A percentile compares a stretch with the other conserved stretches of the same genome.
Evolutionary conservation across 1,140 invertebrate species (phyloP).

Genomic region (Drosophila nannoptera): DNA sequence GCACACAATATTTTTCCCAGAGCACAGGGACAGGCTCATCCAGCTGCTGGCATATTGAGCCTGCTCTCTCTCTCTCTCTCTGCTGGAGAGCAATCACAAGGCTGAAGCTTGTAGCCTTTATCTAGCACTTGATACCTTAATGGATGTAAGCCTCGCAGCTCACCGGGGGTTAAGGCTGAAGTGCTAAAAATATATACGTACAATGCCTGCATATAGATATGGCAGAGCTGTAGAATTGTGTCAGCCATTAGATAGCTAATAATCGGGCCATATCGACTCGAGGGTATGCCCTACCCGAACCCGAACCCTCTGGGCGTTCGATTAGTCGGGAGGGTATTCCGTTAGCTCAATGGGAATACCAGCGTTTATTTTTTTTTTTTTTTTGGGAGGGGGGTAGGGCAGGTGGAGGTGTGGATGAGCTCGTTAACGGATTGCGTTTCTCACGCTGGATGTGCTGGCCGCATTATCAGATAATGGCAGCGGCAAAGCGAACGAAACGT

Average conservation of each 20-base stretch:
- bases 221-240: constrained; percentile 9
- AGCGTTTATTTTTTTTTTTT: not conserved
- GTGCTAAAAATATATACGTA: constrained; percentile 38
- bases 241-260: constrained; percentile 12
- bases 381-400: constrained; percentile 5
- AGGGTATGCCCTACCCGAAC: not conserved
- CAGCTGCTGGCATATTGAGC: not conserved
- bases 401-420: constrained; percentile 28
- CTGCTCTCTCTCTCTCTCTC: no score
- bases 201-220: constrained; percentile 11
- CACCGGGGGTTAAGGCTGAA: constrained; percentile 24
- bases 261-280: not conserved
- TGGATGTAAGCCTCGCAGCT: constrained; percentile 29
- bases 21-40: not conserved
- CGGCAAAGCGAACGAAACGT: constrained; percentile 63
- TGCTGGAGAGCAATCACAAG: not conserved
- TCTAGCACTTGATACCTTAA: constrained; percentile 29
- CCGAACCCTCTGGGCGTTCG: not conserved
- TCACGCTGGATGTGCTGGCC: constrained; percentile 55
- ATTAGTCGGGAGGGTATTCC: not conserved
- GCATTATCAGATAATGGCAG: constrained; percentile 33
- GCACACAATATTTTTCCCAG: not conserved
- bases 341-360: not conserved
- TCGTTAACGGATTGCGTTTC: constrained; percentile 72
- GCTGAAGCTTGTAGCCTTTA: not conserved